Base-by-base conservation (phyloP, 2,797 vertebrate genomes). In the Mus minutoides region DNA sequence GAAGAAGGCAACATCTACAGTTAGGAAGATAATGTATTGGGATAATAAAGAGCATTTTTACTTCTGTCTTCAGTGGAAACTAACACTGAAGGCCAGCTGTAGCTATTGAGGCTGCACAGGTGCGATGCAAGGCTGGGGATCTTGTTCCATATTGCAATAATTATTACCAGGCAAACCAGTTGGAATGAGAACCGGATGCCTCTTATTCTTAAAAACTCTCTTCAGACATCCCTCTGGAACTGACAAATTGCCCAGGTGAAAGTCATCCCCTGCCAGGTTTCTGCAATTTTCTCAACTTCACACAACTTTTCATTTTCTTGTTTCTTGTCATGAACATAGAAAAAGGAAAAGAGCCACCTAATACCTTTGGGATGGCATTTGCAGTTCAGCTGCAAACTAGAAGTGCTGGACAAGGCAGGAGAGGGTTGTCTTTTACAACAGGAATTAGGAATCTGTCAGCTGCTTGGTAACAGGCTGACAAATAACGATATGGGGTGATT, bases 161-260 rank as follows among this genome's bases (percentile, higher is more conserved):
- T 97, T 97, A 97, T 12, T 43, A 87, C 88, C 88, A 95, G 83
- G 92, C 97, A 94, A 95, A 93, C 75, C 10, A 6, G 71, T 37
- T 82, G 84, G 62, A 97, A 96, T 88, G 93, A 91, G 93, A 97
- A 96, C 97, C 88, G 89, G 95, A 97, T 96, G 88, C 93, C 89
- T 90, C 96, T 97, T 76, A 77, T 94, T 97, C 86, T 92, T 90
- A 84, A 97, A 96, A 96, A 73, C 91, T 94, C 88, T 91, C 92
- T 96, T 96, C 83, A 76, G 92, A 89, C 90, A 80, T 97, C 97
- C 97, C 97, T 95, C 90, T 94, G 96, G 96, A 95, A 94, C 94
- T 95, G 94, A 98, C 96, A 97, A 94, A 97, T 97, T 97, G 86
- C 80, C 96, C 96, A 97, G 97, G 97, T 97, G 97, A 97, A 97